Conservation (phyloP, 2,888 invertebrate species). For the Dicyrtomina minuta region DNA sequence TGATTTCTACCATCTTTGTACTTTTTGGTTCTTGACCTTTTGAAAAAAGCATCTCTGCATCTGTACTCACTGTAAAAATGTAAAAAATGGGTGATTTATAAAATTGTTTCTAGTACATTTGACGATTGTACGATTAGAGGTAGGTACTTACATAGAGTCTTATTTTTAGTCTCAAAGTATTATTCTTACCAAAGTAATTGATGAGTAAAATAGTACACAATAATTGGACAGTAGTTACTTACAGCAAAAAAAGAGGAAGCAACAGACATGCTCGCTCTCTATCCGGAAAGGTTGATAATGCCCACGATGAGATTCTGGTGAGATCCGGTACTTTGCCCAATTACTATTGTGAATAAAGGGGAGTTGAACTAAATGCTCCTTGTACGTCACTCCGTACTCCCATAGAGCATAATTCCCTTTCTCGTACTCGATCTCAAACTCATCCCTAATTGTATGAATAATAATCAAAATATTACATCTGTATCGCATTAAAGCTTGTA, state of each 20-base stretch:
- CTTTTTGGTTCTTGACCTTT: too few relatives aligned
- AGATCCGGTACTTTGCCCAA: too few relatives aligned
- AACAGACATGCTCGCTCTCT: constrained; percentile 67
- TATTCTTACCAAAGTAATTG: too few relatives aligned
- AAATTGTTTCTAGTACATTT: too few relatives aligned
- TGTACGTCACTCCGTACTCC: constrained; percentile 69
- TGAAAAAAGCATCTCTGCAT: constrained; percentile 65
- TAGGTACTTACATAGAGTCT: too few relatives aligned
- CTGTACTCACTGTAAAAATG: constrained; percentile 64
- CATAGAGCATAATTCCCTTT: constrained; percentile 69
- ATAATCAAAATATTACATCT: not conserved
- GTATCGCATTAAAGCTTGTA: too few relatives aligned
- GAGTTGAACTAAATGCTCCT: constrained; percentile 66
- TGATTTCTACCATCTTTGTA: constrained; percentile 63
- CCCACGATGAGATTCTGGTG: constrained; percentile 56
- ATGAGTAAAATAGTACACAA: not conserved
- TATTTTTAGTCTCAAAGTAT: too few relatives aligned
- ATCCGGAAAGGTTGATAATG: constrained; percentile 43
- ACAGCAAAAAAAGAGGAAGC: constrained; percentile 60
- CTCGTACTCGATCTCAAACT: constrained; percentile 59
- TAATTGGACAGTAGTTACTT: constrained; percentile 37
- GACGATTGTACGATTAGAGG: too few relatives aligned
- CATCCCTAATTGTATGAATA: constrained; percentile 5
- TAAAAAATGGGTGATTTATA: constrained; percentile 10
- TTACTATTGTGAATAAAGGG: constrained; percentile 65